Evolutionary conservation across 2,113 vertebrate genomes (phyloP).

Genomic region (Albula glossodonta): DNA sequence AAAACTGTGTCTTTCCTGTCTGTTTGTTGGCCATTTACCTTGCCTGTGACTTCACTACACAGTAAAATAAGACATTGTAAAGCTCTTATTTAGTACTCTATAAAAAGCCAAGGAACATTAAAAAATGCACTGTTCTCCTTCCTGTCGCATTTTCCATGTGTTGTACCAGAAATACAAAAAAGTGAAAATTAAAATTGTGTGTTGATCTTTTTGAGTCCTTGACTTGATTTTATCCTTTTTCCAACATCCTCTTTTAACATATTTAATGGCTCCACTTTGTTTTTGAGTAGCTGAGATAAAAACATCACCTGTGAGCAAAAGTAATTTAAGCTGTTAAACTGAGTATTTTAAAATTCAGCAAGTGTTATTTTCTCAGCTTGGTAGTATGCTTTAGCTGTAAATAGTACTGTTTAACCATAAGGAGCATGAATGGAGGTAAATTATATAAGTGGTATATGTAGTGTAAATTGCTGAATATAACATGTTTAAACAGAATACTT

Average conservation of each 20-base stretch:
- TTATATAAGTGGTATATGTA: too few relatives aligned
- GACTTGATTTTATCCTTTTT: conserved; percentile 24
- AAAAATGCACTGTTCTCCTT: conserved; percentile 55
- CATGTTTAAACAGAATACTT: too few relatives aligned
- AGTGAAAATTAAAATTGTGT: conserved; percentile 69
- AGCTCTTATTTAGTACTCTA: conserved; percentile 45
- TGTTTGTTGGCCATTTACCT: conserved; percentile 28
- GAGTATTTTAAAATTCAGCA: too few relatives aligned
- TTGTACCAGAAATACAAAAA: conserved; percentile 67
- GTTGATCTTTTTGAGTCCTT: conserved; percentile 63
- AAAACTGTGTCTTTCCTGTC: conserved; percentile 25
- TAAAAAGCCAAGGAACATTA: conserved; percentile 65
- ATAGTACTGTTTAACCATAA: too few relatives aligned
- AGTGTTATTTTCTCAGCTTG: too few relatives aligned
- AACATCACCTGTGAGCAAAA: neutral
- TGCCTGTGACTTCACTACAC: conserved; percentile 54
- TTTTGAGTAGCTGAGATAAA: neutral
- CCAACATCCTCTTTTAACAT: neutral
- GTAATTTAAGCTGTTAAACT: neutral
- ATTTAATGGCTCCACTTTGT: too few relatives aligned
- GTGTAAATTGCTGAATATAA: too few relatives aligned
- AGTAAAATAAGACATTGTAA: conserved; percentile 23
- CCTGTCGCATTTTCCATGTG: conserved; percentile 64
- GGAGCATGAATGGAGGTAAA: too few relatives aligned
- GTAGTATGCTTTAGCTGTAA: too few relatives aligned